A percentile compares a stretch with the other conserved stretches of the same genome.
These are phyloP conservation scores for Tetheella fluctuosa DNA, from an alignment of 2,888 invertebrate genomes.

Conservation along the genomic window DNA sequence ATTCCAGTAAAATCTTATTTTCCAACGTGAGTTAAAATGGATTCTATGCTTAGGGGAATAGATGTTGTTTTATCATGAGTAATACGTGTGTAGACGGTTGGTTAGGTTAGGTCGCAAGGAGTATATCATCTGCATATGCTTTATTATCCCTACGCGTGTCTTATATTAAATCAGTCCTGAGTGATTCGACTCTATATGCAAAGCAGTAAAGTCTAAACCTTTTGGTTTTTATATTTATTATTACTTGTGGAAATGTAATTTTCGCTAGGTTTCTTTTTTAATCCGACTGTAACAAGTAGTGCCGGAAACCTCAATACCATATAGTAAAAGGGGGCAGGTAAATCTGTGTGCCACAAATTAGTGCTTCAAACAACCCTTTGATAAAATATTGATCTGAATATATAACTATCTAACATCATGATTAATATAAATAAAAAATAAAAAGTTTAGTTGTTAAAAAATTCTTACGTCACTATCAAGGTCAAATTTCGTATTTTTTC, in stretches of 20 bases:
- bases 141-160: background rate
- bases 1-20: slow-evolving; percentile 11
- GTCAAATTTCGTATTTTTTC: too few species aligned
- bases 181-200: background rate
- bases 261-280: background rate
- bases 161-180: background rate
- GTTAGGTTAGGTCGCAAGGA: slow-evolving; percentile 12
- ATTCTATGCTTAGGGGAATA: background rate
- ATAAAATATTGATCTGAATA: too few species aligned
- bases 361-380: too few species aligned
- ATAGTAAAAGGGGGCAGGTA: too few species aligned
- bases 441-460: too few species aligned
- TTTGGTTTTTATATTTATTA: background rate
- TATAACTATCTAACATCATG: too few species aligned
- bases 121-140: background rate
- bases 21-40: background rate
- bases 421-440: too few species aligned
- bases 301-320: too few species aligned
- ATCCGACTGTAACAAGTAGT: too few species aligned
- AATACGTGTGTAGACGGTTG: background rate
- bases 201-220: background rate
- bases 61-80: slow-evolving; percentile 1
- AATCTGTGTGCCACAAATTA: too few species aligned
- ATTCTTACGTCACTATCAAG: too few species aligned
- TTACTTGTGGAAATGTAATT: background rate